Percentiles rank a stretch among this genome's conserved stretches.
Evolutionary conservation across 2,888 invertebrate species (phyloP).

Genomic region (Sarcophaga subvicina): DNA sequence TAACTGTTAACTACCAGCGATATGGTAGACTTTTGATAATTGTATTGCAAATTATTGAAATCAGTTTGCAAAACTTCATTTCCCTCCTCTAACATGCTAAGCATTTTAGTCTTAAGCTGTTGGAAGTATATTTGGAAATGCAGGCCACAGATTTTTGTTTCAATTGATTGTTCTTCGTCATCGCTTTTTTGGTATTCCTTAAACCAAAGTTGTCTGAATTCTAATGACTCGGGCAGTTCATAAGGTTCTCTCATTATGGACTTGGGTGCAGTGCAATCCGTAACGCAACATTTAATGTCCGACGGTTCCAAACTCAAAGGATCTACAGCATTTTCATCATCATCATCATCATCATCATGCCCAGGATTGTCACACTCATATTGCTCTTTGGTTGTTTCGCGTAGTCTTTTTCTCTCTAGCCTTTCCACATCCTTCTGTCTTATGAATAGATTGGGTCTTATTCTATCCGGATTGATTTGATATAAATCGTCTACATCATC

Average conservation of each 20-base stretch:
- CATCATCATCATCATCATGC: too few relatives aligned
- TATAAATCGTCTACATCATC: conserved; percentile 75
- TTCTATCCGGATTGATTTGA: conserved; percentile 73
- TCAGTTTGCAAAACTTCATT: conserved; percentile 41
- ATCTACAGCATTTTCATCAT: conserved; percentile 57
- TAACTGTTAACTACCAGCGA: conserved; percentile 67
- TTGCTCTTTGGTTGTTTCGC: conserved; percentile 65
- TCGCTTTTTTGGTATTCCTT: conserved; percentile 49
- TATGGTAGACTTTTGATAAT: conserved; percentile 65
- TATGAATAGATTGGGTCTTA: conserved; percentile 53
- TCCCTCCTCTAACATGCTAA: conserved; percentile 14
- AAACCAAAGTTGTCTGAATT: conserved; percentile 66
- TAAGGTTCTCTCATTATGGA: conserved; percentile 69
- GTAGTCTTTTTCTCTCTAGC: conserved; percentile 40
- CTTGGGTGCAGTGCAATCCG: conserved; percentile 68
- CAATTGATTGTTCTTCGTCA: conserved; percentile 20
- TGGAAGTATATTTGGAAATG: conserved; percentile 68
- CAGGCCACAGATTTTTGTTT: conserved; percentile 70
- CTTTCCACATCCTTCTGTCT: conserved; percentile 67
- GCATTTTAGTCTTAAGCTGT: conserved; percentile 51
- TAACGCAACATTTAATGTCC: conserved; percentile 55
- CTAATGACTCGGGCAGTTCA: conserved; percentile 62
- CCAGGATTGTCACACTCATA: conserved; percentile 46
- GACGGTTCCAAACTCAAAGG: conserved; percentile 49
- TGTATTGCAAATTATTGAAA: conserved; percentile 50